These are phyloP conservation scores for Microtus pennsylvanicus DNA, from an alignment of 2,113 vertebrate species.

Conservation along the genomic window DNA sequence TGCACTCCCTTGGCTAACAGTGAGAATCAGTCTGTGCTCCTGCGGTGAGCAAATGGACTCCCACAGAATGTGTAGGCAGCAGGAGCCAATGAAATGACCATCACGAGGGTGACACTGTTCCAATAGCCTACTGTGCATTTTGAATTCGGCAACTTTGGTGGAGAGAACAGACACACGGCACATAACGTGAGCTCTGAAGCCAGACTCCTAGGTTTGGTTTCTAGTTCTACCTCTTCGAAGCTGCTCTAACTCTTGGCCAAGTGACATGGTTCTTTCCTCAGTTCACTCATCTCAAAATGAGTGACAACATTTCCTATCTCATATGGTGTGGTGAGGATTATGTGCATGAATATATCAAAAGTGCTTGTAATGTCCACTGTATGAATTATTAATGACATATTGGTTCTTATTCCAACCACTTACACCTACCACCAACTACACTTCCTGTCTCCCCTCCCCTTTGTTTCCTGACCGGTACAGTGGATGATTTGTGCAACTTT, in stretches of 20 bases:
- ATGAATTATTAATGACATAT: background rate
- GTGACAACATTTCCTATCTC: background rate
- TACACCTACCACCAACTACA: background rate
- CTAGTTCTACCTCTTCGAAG: background rate
- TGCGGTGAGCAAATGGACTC: background rate
- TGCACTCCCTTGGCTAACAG: background rate
- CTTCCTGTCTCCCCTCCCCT: no score
- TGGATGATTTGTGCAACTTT: background rate
- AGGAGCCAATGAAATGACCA: background rate
- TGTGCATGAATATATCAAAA: background rate
- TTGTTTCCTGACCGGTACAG: background rate
- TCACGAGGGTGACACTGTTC: background rate
- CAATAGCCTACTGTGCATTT: background rate
- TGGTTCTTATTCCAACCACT: background rate
- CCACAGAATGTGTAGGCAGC: background rate
- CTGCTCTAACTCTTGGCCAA: background rate
- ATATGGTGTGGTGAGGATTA: background rate
- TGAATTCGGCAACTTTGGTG: background rate
- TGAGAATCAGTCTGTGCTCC: background rate
- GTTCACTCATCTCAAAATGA: slow-evolving; percentile 21
- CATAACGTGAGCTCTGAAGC: background rate
- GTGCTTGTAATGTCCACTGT: background rate
- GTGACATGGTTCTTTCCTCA: background rate
- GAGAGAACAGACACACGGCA: background rate
- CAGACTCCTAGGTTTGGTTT: background rate